These are phyloP conservation scores for Archaeoteleia sp. DNA, from an alignment of 2,888 invertebrate genomes.

Conservation along the genomic window DNA sequence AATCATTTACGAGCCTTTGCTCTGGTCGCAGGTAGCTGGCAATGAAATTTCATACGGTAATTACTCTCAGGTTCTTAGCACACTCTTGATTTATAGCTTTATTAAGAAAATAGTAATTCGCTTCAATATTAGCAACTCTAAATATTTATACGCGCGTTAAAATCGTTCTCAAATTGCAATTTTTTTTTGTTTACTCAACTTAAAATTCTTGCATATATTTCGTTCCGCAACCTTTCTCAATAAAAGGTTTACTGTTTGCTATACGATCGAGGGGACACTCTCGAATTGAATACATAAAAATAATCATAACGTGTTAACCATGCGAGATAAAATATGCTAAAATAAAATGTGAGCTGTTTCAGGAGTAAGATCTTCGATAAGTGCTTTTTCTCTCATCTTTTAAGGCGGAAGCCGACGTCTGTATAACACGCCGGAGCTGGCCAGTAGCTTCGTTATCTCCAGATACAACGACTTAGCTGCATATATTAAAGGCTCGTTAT, in stretches of 20 bases:
- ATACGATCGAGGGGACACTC: not conserved
- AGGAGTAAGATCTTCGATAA: not conserved
- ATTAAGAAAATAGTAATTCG: conserved; percentile 12
- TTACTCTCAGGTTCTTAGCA: conserved; percentile 25
- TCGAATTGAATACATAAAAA: not conserved
- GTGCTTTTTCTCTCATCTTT: conserved; percentile 2
- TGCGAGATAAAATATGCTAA: not conserved
- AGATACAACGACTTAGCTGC: conserved; percentile 14
- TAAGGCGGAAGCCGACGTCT: conserved; percentile 12
- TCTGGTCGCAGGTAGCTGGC: conserved; percentile 18
- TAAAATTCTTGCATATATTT: too few species aligned
- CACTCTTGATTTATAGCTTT: conserved; percentile 17
- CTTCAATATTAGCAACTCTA: not conserved
- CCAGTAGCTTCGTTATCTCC: conserved; percentile 14
- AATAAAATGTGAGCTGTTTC: not conserved
- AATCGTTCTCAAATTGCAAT: too few species aligned
- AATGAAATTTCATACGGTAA: conserved; percentile 26
- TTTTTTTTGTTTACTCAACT: too few species aligned
- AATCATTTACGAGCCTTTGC: conserved; percentile 12
- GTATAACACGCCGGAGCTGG: conserved; percentile 3
- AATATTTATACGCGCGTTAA: too few species aligned
- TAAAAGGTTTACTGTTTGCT: too few species aligned
- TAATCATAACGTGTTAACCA: conserved; percentile 5
- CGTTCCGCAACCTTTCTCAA: too few species aligned
- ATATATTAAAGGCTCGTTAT: conserved; percentile 19